Evolutionary conservation across 1,140 invertebrate genomes (phyloP), one percentile per base, ranked within the genome.

Genomic region (Ephestia elutella): DNA sequence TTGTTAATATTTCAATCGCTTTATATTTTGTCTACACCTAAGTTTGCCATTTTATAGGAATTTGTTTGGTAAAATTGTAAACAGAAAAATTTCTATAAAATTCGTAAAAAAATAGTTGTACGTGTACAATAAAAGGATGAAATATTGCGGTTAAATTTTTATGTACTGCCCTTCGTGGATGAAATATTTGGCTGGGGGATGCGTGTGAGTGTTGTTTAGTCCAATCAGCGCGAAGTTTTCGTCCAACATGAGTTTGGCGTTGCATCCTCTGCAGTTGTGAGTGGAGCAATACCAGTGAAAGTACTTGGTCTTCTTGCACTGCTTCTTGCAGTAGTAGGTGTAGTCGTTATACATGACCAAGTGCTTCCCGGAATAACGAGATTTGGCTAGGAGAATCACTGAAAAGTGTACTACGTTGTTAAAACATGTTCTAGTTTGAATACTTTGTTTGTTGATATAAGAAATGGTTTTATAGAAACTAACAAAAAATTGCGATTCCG

Each of bases 261-360:
- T 82, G 28, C 84, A 87, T 0, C 81, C 82, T 15, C 75, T 75
- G 56, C 71, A 77, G 58, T 81, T 79, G 44, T 83, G 75, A 2
- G 82, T 87, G 2, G 85, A 86, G 44, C 82, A 86, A 55, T 75
- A 73, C 82, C 85, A 87, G 8, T 71, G 62, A 15, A 68, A 78
- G 25, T 62, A 61, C 9, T 75, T 79, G 2, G 68, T 78, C 15
- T 64, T 74, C 58, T 74, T 75, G 58, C 66, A 75, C 49, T 71
- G 67, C 49, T 70, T 73, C 67, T 83, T 83, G 60, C 75, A 82
- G 59, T 83, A 83, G 51, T 82, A 85, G 7, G 82, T 80, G 59
- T 81, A 85, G 55, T 82, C 71, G n/a, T 75, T 71, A 57, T 69
- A 72, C 61, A 82, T 73, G 0, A 81, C 72, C 10, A 82, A 57